These are phyloP conservation scores for Cryptocheilus praepositus DNA, from an alignment of 2,888 invertebrate species.

Conservation along the genomic window DNA sequence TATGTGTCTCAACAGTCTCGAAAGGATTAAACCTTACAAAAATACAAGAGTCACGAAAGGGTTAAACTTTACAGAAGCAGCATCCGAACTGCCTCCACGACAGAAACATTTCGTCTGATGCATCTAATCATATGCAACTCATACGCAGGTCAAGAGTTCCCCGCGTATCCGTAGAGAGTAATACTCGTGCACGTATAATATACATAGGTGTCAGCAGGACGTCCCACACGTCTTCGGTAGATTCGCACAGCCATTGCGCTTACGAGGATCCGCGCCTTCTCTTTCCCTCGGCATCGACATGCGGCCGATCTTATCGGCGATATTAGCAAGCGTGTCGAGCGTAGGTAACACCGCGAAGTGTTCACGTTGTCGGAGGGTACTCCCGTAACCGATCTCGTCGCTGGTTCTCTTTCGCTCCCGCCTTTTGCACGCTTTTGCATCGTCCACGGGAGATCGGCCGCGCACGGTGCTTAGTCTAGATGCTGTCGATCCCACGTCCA, in stretches of 20 bases:
- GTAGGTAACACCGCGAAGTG: conserved; percentile 43
- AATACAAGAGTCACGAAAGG: too few species aligned
- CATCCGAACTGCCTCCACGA: too few species aligned
- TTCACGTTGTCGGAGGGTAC: conserved; percentile 12
- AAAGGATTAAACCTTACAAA: too few species aligned
- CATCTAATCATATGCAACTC: too few species aligned
- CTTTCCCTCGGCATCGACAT: conserved; percentile 35
- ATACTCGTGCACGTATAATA: not conserved
- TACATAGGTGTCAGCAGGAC: conserved; percentile 39
- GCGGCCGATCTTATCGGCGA: conserved; percentile 59
- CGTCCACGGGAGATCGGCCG: too few species aligned
- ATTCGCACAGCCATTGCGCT: conserved; percentile 13
- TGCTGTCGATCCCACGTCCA: too few species aligned
- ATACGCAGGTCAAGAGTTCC: too few species aligned
- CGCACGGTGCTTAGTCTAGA: too few species aligned
- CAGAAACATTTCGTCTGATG: too few species aligned
- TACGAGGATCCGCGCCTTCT: conserved; percentile 25
- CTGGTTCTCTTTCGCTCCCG: not conserved
- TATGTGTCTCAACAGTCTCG: too few species aligned
- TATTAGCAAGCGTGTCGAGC: conserved; percentile 61
- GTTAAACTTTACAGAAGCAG: too few species aligned
- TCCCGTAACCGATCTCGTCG: conserved; percentile 1
- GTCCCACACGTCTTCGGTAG: conserved; percentile 24
- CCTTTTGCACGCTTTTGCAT: not conserved
- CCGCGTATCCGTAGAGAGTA: too few species aligned